phyloP scores from a whole-genome alignment of 2,888 invertebrate species.

The Chymomyza fuscimana region DNA sequence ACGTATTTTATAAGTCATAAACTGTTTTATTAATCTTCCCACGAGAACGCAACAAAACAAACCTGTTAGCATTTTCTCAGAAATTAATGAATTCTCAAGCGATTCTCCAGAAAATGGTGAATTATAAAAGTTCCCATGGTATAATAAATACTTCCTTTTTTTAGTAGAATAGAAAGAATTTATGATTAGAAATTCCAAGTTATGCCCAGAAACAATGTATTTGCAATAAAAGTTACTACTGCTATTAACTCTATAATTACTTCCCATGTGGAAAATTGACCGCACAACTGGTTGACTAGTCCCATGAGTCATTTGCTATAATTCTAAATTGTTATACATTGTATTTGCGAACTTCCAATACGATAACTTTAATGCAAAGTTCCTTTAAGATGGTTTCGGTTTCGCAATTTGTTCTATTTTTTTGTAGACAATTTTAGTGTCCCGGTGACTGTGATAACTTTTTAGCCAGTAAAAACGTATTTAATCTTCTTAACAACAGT shows the following conservation, averaged over 20 bases:
- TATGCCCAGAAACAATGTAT: too few relatives aligned
- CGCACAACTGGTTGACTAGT: too few relatives aligned
- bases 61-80: background rate
- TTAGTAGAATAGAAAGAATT: background rate
- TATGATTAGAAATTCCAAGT: too few relatives aligned
- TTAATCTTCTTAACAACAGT: background rate
- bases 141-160: background rate
- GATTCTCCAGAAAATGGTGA: background rate
- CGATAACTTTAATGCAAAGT: background rate
- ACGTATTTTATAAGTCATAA: too few relatives aligned
- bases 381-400: background rate
- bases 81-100: background rate
- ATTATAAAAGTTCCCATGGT: background rate
- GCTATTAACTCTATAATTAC: background rate
- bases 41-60: background rate
- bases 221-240: background rate
- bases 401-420: background rate
- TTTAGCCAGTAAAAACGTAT: background rate
- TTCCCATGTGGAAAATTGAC: background rate
- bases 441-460: background rate
- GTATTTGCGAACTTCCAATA: background rate
- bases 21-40: too few relatives aligned
- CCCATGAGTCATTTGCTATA: background rate
- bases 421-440: background rate
- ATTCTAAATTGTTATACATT: background rate